A percentile compares a stretch with the other conserved stretches of the same genome.
phyloP scores from a whole-genome alignment of 2,113 vertebrate genomes.

The Piprites chloris region DNA sequence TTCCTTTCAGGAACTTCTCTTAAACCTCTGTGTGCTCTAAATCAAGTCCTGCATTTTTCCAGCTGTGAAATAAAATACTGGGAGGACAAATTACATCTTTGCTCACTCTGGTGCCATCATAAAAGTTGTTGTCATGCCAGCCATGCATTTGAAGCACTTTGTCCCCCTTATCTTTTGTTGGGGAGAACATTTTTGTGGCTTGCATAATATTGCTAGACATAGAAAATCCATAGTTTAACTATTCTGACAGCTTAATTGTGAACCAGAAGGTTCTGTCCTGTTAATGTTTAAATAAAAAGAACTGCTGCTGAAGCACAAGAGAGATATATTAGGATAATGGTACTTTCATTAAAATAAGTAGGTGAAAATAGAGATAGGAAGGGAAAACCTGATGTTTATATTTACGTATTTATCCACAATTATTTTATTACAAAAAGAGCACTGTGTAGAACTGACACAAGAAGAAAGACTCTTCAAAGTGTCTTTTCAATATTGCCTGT shows the following conservation, averaged over 20 bases:
- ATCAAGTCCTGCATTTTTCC: not conserved
- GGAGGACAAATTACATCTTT: not conserved
- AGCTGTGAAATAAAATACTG: not conserved
- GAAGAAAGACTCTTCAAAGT: not conserved
- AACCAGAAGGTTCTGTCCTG: not conserved
- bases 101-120: not conserved
- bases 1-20: conserved; percentile 4
- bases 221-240: not conserved
- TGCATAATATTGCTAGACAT: not conserved
- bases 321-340: not conserved
- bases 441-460: not conserved
- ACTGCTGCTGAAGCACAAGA: not conserved
- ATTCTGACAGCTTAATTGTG: not conserved
- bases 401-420: not conserved
- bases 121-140: not conserved
- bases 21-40: not conserved
- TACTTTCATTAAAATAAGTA: not conserved
- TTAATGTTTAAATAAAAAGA: not conserved
- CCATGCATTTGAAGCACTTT: not conserved
- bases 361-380: not conserved
- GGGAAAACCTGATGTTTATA: not conserved
- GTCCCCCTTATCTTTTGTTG: not conserved
- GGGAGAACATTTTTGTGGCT: not conserved
- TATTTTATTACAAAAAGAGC: not conserved
- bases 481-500: not conserved